Conservation (phyloP, 30 jellyfish, hydroid and myxozoan species). For the Chrysaora quinquecirrha region DNA sequence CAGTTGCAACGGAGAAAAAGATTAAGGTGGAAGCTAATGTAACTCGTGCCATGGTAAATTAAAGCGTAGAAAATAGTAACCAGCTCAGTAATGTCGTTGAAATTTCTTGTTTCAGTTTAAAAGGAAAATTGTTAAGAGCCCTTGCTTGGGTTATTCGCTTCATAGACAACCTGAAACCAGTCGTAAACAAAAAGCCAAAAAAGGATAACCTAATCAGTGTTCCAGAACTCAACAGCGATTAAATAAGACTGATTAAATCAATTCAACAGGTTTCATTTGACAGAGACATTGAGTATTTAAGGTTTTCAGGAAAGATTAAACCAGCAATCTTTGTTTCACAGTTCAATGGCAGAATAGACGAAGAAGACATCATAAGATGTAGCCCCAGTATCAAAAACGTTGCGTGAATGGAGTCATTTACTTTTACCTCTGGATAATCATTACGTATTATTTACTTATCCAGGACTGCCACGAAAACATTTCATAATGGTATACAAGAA, state of each 20-base stretch:
- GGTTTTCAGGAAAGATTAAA: background rate
- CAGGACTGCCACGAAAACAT: conserved; percentile 12
- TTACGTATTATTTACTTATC: background rate
- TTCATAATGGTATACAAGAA: conserved; percentile 52
- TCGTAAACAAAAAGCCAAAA: background rate
- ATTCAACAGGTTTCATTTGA: background rate
- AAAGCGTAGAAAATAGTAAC: background rate
- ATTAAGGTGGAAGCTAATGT: conserved; percentile 31
- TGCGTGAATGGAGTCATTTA: conserved; percentile 23
- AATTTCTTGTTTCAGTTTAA: background rate
- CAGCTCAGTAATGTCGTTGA: conserved; percentile 3
- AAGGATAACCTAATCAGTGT: background rate
- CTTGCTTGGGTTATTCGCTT: conserved; percentile 35
- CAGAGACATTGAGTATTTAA: background rate
- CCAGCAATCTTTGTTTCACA: conserved; percentile 28
- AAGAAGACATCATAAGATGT: background rate
- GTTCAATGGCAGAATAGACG: conserved; percentile 20
- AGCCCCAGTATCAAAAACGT: background rate
- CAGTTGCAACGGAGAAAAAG: conserved; percentile 9
- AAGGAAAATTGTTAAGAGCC: conserved; percentile 29
- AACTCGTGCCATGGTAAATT: conserved; percentile 29
- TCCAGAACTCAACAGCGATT: conserved; percentile 22
- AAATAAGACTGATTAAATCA: conserved; percentile 7
- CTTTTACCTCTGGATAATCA: conserved; percentile 39
- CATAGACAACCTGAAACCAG: conserved; percentile 1